Base-by-base conservation (phyloP, 2,797 vertebrate genomes). In the Aquila chrysaetos region DNA sequence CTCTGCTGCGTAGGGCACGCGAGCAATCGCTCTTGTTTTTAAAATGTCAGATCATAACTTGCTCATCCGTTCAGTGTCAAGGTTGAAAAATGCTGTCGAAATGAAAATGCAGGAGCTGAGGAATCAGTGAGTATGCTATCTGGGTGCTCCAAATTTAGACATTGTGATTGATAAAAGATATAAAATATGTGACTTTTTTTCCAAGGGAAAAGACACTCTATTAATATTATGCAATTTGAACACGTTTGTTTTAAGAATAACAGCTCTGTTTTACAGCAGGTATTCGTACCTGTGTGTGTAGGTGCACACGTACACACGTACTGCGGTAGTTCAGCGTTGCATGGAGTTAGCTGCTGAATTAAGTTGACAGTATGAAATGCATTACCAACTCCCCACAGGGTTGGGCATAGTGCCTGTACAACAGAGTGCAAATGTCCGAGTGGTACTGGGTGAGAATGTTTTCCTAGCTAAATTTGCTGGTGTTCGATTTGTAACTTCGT, bases 211-310 rank as follows among this genome's bases (percentile, higher is more conserved):
- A 90, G 82, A 39, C 37, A 19, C 43, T 72, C 44, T 5, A 16
- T 96, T 96, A 92, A 85, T 92, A 74, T 83, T 75, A 86, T 6
- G 19, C 81, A 81, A 92, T 80, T 87, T 84, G 88, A 53, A 70
- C 11, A 10, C 4, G 13, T 41, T 93, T 60, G 41, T 86, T 96
- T 97, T 88, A 93, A 94, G 92, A 91, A 65, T 79, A 95, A 90
- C 33, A 35, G 61, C 70, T 88, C n/a, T 74, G 60, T 48, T 90
- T 93, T 85, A 57, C 74, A 67, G 85, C 37, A 64, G 56, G 48
- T 51, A 25, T 51, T 51, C 64, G 57, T 72, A 11, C 20, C n/a
- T 4, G 2, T 7, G 35, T 24, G 57, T 82, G 82, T 33, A 20
- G 64, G 27, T 18, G 37, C 68, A 24, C 17, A 5, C 2, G 14